Conservation (phyloP, 2,888 invertebrate species). For the Agriopis aurantiaria region DNA sequence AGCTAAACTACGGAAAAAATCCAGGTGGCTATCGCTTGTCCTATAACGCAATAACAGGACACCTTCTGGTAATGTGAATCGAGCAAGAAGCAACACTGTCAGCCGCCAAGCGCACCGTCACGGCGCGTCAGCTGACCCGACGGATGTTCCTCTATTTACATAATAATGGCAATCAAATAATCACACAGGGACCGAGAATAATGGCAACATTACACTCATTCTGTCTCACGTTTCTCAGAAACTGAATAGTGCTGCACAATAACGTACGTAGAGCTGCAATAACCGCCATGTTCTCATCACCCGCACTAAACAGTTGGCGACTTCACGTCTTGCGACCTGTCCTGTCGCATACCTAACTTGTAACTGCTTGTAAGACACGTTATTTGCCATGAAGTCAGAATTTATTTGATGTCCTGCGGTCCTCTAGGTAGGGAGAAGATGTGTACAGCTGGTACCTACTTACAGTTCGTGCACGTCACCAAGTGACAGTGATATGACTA, state of each 20-base stretch:
- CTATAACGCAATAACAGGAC: too few relatives aligned
- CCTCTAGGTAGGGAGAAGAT: not conserved
- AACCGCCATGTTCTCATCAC: not conserved
- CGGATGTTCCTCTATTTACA: slow-evolving; percentile 4
- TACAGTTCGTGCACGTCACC: not conserved
- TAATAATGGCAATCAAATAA: slow-evolving; percentile 24
- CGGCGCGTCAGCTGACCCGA: not conserved
- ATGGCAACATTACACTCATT: slow-evolving; percentile 9
- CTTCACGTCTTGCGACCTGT: not conserved
- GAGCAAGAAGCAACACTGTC: not conserved
- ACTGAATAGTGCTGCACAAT: not conserved
- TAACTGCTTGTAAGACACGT: not conserved
- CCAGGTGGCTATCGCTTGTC: too few relatives aligned
- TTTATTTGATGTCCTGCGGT: not conserved
- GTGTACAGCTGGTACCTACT: not conserved
- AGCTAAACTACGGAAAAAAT: too few relatives aligned
- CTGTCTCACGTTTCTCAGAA: not conserved
- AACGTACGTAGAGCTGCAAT: not conserved
- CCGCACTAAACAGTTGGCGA: not conserved
- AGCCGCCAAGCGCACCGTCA: not conserved
- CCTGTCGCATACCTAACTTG: not conserved
- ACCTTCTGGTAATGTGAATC: too few relatives aligned
- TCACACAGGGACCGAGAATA: slow-evolving; percentile 9
- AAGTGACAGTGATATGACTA: not conserved
- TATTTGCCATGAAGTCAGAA: not conserved